Conservation (phyloP, 2,888 invertebrate genomes). For the Bruchidius siliquastri region DNA sequence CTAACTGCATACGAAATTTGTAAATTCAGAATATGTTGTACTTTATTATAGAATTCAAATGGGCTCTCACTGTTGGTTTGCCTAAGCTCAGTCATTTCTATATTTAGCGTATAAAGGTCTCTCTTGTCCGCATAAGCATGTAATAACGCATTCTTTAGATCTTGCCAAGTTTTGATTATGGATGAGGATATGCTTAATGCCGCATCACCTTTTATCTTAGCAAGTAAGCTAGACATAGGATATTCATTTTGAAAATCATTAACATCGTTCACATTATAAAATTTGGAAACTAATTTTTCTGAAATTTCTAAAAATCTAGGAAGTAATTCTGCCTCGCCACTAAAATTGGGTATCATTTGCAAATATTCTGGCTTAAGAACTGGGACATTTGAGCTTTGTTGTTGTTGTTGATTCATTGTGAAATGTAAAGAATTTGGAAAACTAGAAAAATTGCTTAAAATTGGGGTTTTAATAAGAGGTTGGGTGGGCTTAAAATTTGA, state of each 20-base stretch:
- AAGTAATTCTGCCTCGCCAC: not conserved
- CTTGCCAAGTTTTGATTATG: constrained; percentile 5
- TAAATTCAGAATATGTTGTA: too few species aligned
- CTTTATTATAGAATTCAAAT: too few species aligned
- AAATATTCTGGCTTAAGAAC: not conserved
- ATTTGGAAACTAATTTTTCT: not conserved
- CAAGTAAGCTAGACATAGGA: constrained; percentile 1
- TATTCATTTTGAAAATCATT: constrained; percentile 1
- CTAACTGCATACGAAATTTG: too few species aligned
- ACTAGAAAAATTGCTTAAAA: not conserved
- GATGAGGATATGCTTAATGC: constrained; percentile 3
- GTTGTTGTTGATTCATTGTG: not conserved
- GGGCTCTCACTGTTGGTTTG: too few species aligned
- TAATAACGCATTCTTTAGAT: constrained; percentile 4
- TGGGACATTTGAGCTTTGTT: not conserved
- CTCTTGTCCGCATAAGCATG: too few species aligned
- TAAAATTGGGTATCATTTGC: not conserved
- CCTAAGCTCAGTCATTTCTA: too few species aligned
- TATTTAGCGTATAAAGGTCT: too few species aligned
- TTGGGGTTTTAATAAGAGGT: too few species aligned
- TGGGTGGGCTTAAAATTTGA: not conserved
- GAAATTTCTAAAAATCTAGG: constrained; percentile 1
- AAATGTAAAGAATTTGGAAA: too few species aligned
- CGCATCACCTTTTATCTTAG: constrained; percentile 2
- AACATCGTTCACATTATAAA: not conserved